Percentiles rank a stretch among this genome's conserved stretches.
Conservation (phyloP, 2,113 vertebrate genomes). For the Notarius lentiginosus region DNA sequence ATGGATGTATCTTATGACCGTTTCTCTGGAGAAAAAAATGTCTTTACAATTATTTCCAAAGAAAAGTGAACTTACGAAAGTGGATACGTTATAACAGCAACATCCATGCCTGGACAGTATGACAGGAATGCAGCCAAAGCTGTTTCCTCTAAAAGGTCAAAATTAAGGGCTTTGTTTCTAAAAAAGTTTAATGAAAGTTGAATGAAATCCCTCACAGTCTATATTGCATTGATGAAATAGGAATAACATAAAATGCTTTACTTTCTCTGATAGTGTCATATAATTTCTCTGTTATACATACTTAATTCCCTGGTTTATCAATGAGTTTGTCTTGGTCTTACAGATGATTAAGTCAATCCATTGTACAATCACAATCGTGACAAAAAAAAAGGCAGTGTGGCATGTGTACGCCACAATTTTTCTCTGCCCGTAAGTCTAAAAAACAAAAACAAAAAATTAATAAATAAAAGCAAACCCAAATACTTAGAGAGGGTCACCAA, state of each 20-base stretch:
- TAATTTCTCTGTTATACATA: conserved; percentile 59
- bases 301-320: conserved; percentile 93
- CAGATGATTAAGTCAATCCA: conserved; percentile 93
- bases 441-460: not conserved
- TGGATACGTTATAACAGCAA: conserved; percentile 79
- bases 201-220: not conserved
- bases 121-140: conserved; percentile 78
- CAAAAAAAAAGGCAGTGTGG: conserved; percentile 91
- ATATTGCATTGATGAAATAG: not conserved
- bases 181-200: not conserved
- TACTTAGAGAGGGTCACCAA: not conserved
- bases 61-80: conserved; percentile 68
- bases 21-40: not conserved
- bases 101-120: conserved; percentile 77
- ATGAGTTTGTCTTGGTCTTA: conserved; percentile 87
- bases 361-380: conserved; percentile 88
- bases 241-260: not conserved
- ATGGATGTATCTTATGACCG: not conserved
- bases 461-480: not conserved
- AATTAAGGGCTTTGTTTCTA: conserved; percentile 78
- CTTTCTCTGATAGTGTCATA: not conserved
- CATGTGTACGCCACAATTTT: conserved; percentile 93
- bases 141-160: conserved; percentile 77
- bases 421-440: conserved; percentile 87
- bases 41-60: not conserved